A percentile compares a stretch with the other conserved stretches of the same genome.
Conservation (phyloP, 1,140 invertebrate species). For the Orussus abietinus region DNA sequence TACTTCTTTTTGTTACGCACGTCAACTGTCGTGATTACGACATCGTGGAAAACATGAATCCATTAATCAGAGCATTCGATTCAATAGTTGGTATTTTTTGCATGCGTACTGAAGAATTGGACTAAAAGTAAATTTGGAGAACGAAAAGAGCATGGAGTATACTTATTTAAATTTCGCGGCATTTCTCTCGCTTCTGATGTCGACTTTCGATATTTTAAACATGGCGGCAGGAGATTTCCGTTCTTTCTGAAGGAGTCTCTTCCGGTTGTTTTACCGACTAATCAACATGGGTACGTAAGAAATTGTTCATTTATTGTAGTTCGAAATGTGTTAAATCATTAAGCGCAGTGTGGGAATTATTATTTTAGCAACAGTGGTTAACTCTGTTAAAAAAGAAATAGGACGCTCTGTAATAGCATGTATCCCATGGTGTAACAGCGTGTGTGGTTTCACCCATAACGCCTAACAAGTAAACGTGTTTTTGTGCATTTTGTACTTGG, state of each 20-base stretch:
- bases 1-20: too few species aligned
- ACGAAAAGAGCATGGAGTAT: too few species aligned
- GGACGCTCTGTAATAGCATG: not conserved
- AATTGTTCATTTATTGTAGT: conserved; percentile 5
- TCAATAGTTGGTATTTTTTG: too few species aligned
- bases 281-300: conserved; percentile 29
- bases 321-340: conserved; percentile 6
- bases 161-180: too few species aligned
- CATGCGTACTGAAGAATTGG: too few species aligned
- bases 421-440: not conserved
- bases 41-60: too few species aligned
- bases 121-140: too few species aligned
- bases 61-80: too few species aligned
- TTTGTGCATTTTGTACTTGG: conserved; percentile 1
- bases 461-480: not conserved
- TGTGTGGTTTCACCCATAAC: not conserved
- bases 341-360: not conserved
- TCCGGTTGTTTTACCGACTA: conserved; percentile 17
- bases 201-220: too few species aligned
- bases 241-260: conserved; percentile 16
- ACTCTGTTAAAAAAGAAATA: not conserved
- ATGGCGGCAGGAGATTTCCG: too few species aligned
- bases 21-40: too few species aligned
- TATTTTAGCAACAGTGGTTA: not conserved
- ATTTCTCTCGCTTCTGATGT: too few species aligned